Evolutionary conservation across 2,113 vertebrate species (phyloP).

Genomic region (Tretioscincus oriximinensis): DNA sequence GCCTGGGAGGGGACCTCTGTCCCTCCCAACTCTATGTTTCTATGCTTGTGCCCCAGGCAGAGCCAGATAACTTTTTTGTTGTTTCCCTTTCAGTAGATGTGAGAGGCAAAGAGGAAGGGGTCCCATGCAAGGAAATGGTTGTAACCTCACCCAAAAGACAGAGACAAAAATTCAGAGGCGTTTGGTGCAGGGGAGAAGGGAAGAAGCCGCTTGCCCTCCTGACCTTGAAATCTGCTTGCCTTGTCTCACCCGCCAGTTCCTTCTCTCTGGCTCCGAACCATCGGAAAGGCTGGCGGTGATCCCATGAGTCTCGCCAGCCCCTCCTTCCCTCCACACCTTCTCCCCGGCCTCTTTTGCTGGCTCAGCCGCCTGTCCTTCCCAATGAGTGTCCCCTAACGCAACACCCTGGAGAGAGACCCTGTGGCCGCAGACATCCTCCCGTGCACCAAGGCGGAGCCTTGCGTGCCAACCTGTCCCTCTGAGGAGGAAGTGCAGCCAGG

Average conservation of each 20-base stretch:
- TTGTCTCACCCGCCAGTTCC: neutral
- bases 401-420: conserved; percentile 41
- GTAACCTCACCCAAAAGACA: neutral
- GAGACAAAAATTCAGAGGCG: neutral
- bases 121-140: neutral
- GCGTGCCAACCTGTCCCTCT: too few species aligned
- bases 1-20: too few species aligned
- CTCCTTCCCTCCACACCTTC: neutral
- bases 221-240: conserved; percentile 7
- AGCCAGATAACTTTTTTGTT: neutral
- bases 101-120: neutral
- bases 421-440: conserved; percentile 32
- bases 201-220: neutral
- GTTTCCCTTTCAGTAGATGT: neutral
- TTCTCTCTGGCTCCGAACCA: neutral
- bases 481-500: conserved; percentile 57
- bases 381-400: conserved; percentile 13
- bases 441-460: conserved; percentile 46
- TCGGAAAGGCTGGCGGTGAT: neutral
- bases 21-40: too few species aligned
- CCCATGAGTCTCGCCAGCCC: neutral
- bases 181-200: neutral
- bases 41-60: neutral
- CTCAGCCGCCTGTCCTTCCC: conserved; percentile 25
- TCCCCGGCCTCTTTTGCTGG: neutral